Evolutionary conservation across 1,140 invertebrate species (phyloP), one percentile per base, ranked within the genome.

Genomic region (Chrysoperla carnea): DNA sequence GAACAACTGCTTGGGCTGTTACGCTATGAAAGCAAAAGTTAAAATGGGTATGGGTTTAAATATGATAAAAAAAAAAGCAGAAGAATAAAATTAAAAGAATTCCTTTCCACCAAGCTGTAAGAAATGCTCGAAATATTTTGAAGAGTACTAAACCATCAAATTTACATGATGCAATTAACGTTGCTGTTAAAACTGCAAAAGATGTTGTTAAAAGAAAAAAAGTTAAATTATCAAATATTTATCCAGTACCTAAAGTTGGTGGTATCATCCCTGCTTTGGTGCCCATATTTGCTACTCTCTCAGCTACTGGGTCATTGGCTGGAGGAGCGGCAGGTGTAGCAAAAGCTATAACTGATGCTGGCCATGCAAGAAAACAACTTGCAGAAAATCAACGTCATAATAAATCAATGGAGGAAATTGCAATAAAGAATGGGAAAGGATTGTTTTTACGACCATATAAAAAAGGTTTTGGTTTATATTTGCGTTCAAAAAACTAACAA

Each of bases 221-320:
- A 41, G 46, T 52, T 36, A 38, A 44, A 41, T 8, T 52, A 36
- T 51, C 54, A 8, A 48, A 56, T 35, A 37, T 57, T 17, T 57
- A 59, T 39, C 49, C 49, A 36, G 38, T 61, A 28, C 51, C 54
- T 1, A 62, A 59, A 57, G 48, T 46, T 37, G 59, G 59, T 29
- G 54, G 57, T 28, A 31, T 60, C 36, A 44, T 60, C 41, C 55
- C 55, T 17, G 48, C 48, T 33, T 41, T 56, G 11, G 44, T 63
- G 27, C 60, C 61, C 14, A 48, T 63, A 44, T 54, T 61, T 47
- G 55, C 57, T 8, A 55, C 53, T 31, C 44, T 64, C 14, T 54
- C 50, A 17, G 59, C 57, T 14, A 11, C 53, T 13, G 58, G 61
- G 38, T 46, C 46, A 7, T 33, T 63, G 39, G 40, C 50, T 11